phyloP scores from a whole-genome alignment of 64 coral and sea anemone species.

The Montipora sp. region DNA sequence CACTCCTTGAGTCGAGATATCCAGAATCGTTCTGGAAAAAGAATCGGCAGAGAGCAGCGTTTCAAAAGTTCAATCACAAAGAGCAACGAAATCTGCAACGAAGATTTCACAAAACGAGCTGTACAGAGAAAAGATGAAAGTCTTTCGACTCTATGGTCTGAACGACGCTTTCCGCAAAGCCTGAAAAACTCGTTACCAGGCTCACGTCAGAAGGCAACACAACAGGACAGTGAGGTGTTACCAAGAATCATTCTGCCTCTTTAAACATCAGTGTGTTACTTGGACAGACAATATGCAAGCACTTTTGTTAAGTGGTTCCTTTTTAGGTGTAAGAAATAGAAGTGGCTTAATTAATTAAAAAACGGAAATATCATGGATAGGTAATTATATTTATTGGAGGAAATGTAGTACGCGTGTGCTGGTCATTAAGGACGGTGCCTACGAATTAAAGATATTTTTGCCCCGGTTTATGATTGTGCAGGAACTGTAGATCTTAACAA shows the following conservation, averaged over 20 bases:
- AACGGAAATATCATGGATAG: too few relatives aligned
- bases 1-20: slow-evolving; percentile 2
- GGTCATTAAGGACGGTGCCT: too few relatives aligned
- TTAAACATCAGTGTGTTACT: background rate
- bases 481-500: too few relatives aligned
- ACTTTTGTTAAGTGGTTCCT: too few relatives aligned
- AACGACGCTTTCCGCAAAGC: too few relatives aligned
- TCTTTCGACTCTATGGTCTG: background rate
- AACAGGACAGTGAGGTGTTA: slow-evolving; percentile 4
- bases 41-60: background rate
- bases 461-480: too few relatives aligned
- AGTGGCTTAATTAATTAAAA: too few relatives aligned
- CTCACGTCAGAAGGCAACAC: background rate
- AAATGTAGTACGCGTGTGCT: too few relatives aligned
- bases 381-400: too few relatives aligned
- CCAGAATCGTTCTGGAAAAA: background rate
- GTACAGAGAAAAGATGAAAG: background rate
- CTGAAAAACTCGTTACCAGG: background rate
- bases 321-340: too few relatives aligned
- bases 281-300: too few relatives aligned
- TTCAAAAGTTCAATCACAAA: background rate
- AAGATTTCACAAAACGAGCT: background rate
- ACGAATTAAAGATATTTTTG: too few relatives aligned
- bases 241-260: slow-evolving; percentile 5
- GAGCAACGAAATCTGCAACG: background rate